Percentiles rank a stretch among this genome's conserved stretches.
These are phyloP conservation scores for Pelmatolapia mariae DNA, from an alignment of 2,113 vertebrate genomes.

Conservation along the genomic window DNA sequence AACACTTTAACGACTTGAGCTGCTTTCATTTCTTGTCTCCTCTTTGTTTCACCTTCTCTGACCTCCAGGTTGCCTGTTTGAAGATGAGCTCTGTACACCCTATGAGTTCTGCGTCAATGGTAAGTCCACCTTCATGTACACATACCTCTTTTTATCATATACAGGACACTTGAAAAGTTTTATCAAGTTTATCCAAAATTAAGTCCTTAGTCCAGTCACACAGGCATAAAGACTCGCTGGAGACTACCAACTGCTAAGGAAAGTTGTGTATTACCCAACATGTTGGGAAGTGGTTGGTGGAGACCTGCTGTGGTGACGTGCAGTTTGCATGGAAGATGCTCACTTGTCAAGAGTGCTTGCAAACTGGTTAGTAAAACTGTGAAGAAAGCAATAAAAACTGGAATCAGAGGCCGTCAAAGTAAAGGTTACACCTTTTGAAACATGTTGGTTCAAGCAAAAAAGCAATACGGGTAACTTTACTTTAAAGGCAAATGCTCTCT, in stretches of 20 bases:
- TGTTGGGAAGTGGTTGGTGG: background rate
- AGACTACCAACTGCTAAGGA: background rate
- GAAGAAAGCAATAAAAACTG: background rate
- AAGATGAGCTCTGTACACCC: slow-evolving; percentile 57
- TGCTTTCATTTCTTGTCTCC: background rate
- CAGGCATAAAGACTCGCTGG: background rate
- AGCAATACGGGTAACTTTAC: background rate
- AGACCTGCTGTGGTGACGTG: background rate
- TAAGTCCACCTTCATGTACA: slow-evolving; percentile 4
- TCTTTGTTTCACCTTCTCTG: background rate
- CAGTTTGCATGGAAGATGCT: background rate
- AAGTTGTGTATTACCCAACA: background rate
- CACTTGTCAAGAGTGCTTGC: background rate
- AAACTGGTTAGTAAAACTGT: background rate
- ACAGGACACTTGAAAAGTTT: background rate
- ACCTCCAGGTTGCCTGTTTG: slow-evolving; percentile 62
- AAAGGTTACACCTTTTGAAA: background rate
- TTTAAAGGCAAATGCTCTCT: background rate
- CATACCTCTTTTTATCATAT: background rate
- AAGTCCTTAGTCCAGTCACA: background rate
- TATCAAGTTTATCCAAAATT: background rate
- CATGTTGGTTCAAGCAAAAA: background rate
- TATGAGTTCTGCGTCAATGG: slow-evolving; percentile 67
- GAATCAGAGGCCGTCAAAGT: background rate
- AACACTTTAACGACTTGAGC: background rate